Conservation (phyloP, 2,888 invertebrate species). For the Lapara coniferarum region DNA sequence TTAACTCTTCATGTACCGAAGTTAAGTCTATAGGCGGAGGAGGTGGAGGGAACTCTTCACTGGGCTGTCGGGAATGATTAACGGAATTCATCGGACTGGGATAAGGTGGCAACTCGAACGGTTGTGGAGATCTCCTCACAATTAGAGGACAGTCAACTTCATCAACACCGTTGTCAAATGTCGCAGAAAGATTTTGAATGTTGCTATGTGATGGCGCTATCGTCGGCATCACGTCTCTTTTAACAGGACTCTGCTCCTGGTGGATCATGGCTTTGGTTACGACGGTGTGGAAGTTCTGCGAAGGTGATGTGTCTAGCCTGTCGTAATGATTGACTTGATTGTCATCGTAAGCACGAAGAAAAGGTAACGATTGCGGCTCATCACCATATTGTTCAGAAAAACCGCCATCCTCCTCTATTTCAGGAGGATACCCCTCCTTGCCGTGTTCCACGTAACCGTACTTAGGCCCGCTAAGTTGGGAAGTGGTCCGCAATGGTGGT, state of each 20-base stretch:
- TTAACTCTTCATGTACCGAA: constrained; percentile 85
- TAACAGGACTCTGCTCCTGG: constrained; percentile 89
- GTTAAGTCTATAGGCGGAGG: constrained; percentile 90
- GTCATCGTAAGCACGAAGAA: constrained; percentile 82
- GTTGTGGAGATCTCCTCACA: constrained; percentile 66
- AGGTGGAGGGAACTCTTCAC: constrained; percentile 95
- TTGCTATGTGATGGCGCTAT: constrained; percentile 60
- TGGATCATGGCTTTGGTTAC: constrained; percentile 94
- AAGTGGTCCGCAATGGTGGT: constrained; percentile 93
- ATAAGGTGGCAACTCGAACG: constrained; percentile 89
- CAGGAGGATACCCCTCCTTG: constrained; percentile 70
- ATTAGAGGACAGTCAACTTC: constrained; percentile 85
- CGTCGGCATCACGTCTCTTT: constrained; percentile 67
- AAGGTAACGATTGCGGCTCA: constrained; percentile 86
- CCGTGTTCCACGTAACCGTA: constrained; percentile 82
- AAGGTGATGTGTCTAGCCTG: constrained; percentile 68
- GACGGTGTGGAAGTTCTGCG: constrained; percentile 86
- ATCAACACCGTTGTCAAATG: constrained; percentile 82
- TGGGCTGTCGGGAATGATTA: constrained; percentile 92
- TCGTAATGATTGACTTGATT: constrained; percentile 67
- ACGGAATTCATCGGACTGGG: constrained; percentile 90
- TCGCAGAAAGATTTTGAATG: constrained; percentile 68
- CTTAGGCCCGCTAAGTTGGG: constrained; percentile 90
- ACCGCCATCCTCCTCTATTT: constrained; percentile 76
- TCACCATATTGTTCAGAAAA: constrained; percentile 79